Base-by-base conservation (phyloP, 2,113 vertebrate species). In the Psilopsiagon aymara region DNA sequence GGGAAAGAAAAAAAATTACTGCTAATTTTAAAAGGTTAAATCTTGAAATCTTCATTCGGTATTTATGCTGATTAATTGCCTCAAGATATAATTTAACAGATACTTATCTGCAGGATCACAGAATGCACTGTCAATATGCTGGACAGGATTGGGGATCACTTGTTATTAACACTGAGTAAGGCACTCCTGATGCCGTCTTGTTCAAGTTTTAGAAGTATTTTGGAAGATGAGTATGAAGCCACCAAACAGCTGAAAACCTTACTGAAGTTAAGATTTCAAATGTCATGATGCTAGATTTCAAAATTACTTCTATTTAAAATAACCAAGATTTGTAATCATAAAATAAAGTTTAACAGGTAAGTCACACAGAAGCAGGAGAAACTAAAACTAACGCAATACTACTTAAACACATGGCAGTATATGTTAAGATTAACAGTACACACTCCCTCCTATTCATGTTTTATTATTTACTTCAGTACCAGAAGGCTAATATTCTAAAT, bases 361-460 rank as follows among this genome's bases (percentile, higher is more conserved):
- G 8, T 52, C 33, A 57, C 18, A 59, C 0, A 78, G 17, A 76
- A 92, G 44, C 18, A 68, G 19, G 2, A 75, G 8, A 82, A 87
- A 82, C 19, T 57, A 69, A 76, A 81, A 73, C 12, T 43, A 62
- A 57, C 87, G n/a, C 16, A 46, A 37, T 5, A 28, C 14, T 63
- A 70, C n/a, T 55, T 39, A 73, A 77, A 39, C 11, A 53, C 1
- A 4, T 11, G 77, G 67, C 3, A 57, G 4, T 4, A 78, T 16
- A 73, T 35, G 57, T 59, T 59, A 59, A 59, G 33, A 15, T 63
- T 63, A 59, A 53, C 7, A 67, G 57, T 7, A 84, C 12, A 78
- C 37, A 27, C 0, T 0, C 7, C 0, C 1, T 10, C 3, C 6
- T 62, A 27, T 69, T 77, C 64, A 59, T 14, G 1, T 59, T 59